A percentile compares a stretch with the other conserved stretches of the same genome.
Evolutionary conservation across 2,888 invertebrate genomes (phyloP).

Genomic region (Hydropsyche betteni): DNA sequence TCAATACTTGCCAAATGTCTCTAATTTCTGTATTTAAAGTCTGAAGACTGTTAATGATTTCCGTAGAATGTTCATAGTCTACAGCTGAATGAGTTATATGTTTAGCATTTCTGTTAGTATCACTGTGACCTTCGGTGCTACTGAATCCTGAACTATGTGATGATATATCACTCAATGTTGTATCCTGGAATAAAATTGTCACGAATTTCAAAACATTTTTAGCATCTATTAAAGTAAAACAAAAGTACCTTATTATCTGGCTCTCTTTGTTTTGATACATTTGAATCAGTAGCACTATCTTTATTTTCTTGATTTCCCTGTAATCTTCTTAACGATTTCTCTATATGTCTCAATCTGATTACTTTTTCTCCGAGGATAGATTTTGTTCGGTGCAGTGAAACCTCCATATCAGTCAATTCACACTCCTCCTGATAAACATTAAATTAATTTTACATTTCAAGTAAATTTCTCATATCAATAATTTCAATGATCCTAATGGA

Average conservation of each 20-base stretch:
- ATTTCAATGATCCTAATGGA: background rate
- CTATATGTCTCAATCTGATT: conserved; percentile 80
- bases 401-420: conserved; percentile 84
- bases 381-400: conserved; percentile 81
- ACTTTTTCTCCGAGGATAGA: conserved; percentile 85
- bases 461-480: conserved; percentile 2
- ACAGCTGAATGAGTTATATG: conserved; percentile 57
- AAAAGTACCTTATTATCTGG: conserved; percentile 46
- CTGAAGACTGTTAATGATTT: conserved; percentile 75
- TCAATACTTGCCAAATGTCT: conserved; percentile 74
- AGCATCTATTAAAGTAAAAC: background rate
- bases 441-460: background rate
- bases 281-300: conserved; percentile 39
- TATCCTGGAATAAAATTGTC: conserved; percentile 61
- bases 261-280: conserved; percentile 44
- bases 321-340: conserved; percentile 76
- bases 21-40: conserved; percentile 76
- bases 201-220: background rate
- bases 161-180: conserved; percentile 73
- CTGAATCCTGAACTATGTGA: conserved; percentile 70
- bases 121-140: conserved; percentile 73
- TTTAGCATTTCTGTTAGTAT: conserved; percentile 59
- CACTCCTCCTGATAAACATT: conserved; percentile 73
- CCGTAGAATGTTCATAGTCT: conserved; percentile 70
- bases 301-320: conserved; percentile 39